Evolutionary conservation across 1,140 invertebrate genomes (phyloP), one percentile per base, ranked within the genome.

Genomic region (Hyposmocoma kahamanoa): DNA sequence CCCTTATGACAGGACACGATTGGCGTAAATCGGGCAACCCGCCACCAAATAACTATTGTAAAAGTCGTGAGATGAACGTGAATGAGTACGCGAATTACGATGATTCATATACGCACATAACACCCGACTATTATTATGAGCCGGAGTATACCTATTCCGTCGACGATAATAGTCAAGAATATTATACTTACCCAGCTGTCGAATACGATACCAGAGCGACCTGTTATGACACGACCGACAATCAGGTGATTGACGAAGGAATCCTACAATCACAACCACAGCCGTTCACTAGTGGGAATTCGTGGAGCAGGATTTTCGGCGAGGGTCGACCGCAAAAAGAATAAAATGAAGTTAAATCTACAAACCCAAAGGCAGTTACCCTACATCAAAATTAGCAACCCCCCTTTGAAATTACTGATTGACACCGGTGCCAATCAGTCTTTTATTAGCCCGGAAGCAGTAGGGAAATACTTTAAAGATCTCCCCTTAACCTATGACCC

Each of bases 331-430:
- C 8, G 8, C 34, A 8, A 36, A 36, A 36, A 36, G 15, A 4
- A 5, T 15, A 36, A 15, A 15, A 36, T 36, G 15, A 15, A 36
- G 15, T 15, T 36, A 5, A 36, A 36, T 15, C 15, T 36, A 36
- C 34, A 36, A 15, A 36, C 34, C 13, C 34, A 36, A 36, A 36
- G 34, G 15, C 34, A 36, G 34, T 15, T 36, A 36, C 34, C 34
- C 15, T 36, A 9, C 15, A 36, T 36, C 5, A 6, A 15, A 36
- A 36, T 36, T 36, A 9, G 8, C 5, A 17, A 36, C 5, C 34
- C 34, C 34, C 13, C 15, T n/a, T n/a, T 36, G 15, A 36, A 36
- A 9, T 17, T 36, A 9, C 34, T 36, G 5, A 15, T 36, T 11
- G 8, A 36, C 13, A 11, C 15, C 15, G 8, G 8, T 5, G 24